Conservation (phyloP, 1,140 invertebrate species). For the Globodera ellingtonae region DNA sequence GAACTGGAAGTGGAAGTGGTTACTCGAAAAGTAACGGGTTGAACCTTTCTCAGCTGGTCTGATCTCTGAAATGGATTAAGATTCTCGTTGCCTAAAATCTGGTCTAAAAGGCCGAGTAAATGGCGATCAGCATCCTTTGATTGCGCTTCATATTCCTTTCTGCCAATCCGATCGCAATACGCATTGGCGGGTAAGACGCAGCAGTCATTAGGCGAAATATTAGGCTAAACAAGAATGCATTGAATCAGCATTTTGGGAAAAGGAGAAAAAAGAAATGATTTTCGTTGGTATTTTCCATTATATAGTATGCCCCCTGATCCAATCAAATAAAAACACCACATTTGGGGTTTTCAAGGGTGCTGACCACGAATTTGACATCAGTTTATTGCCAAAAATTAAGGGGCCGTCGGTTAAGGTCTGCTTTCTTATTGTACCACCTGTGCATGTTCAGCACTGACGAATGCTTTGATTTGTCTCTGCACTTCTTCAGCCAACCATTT, state of each 20-base stretch:
- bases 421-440: background rate
- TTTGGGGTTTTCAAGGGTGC: too few relatives aligned
- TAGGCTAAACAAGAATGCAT: too few relatives aligned
- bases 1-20: conserved; percentile 3
- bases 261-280: too few relatives aligned
- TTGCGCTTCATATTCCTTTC: conserved; percentile 15
- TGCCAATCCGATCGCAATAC: conserved; percentile 10
- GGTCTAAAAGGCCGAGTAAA: background rate
- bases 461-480: conserved; percentile 10
- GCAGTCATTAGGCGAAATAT: background rate
- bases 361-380: too few relatives aligned
- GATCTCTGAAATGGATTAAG: background rate
- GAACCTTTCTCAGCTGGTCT: background rate
- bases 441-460: background rate
- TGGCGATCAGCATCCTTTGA: conserved; percentile 6
- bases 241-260: too few relatives aligned
- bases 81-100: background rate
- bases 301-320: too few relatives aligned
- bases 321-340: too few relatives aligned
- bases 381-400: too few relatives aligned
- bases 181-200: background rate
- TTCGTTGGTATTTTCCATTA: too few relatives aligned
- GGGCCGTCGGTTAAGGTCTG: too few relatives aligned
- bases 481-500: conserved; percentile 5
- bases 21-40: background rate